Percentiles rank a stretch among this genome's conserved stretches.
phyloP scores from a whole-genome alignment of 2,113 vertebrate species.

The Anguilla rostrata region DNA sequence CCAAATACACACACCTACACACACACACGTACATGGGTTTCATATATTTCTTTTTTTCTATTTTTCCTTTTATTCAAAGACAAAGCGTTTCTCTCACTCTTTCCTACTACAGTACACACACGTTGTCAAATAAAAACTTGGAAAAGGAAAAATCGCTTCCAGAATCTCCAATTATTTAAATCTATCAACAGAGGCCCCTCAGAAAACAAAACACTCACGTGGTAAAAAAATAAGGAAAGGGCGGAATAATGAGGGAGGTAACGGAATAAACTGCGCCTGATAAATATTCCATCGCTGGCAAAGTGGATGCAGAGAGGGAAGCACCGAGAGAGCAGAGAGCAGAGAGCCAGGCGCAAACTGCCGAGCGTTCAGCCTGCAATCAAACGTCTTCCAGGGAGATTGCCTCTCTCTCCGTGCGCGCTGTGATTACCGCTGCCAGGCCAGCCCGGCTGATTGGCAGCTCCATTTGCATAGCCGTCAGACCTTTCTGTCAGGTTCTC shows the following conservation, averaged over 20 bases:
- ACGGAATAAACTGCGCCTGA: background rate
- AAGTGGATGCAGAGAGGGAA: background rate
- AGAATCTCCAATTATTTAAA: background rate
- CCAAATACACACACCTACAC: slow-evolving; percentile 20
- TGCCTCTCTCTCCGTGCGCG: background rate
- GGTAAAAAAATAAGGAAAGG: background rate
- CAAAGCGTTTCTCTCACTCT: background rate
- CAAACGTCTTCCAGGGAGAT: background rate
- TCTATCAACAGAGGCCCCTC: background rate
- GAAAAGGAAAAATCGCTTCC: background rate
- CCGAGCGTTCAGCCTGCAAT: background rate
- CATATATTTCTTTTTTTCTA: background rate
- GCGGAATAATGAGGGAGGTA: background rate
- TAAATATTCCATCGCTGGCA: background rate
- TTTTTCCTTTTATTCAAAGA: background rate
- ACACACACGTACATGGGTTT: slow-evolving; percentile 21
- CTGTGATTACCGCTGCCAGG: background rate
- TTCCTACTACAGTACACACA: background rate
- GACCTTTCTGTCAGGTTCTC: background rate
- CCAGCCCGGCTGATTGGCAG: background rate
- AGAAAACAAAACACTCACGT: background rate
- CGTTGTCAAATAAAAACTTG: background rate
- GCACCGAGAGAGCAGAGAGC: background rate
- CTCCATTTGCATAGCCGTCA: background rate
- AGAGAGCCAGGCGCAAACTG: background rate